Conservation (phyloP, 2,113 vertebrate species). For the Beaufortia kweichowensis region DNA sequence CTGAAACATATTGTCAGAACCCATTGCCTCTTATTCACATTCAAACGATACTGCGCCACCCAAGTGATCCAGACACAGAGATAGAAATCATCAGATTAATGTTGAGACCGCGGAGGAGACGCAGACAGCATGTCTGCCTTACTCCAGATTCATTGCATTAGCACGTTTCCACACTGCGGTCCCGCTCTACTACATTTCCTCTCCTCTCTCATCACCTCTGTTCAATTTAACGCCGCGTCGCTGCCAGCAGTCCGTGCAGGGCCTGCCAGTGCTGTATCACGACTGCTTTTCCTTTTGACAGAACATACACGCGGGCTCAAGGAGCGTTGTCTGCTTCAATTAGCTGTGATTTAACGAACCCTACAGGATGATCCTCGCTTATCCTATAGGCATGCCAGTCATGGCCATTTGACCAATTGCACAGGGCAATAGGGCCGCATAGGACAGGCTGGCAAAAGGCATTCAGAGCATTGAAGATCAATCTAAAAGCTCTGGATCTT, state of each 20-base stretch:
- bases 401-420: conserved; percentile 8
- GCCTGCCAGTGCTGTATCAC: conserved; percentile 18
- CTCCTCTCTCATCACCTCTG: conserved; percentile 34
- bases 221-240: conserved; percentile 35
- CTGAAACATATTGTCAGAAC: conserved; percentile 29
- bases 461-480: conserved; percentile 22
- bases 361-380: neutral
- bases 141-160: conserved; percentile 42
- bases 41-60: conserved; percentile 6
- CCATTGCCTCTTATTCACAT: conserved; percentile 27
- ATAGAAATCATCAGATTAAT: conserved; percentile 38
- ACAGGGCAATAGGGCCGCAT: neutral
- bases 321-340: conserved; percentile 5
- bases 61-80: conserved; percentile 17
- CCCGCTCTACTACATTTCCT: conserved; percentile 32
- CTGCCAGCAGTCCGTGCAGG: neutral
- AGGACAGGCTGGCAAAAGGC: conserved; percentile 1
- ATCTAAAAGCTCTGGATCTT: conserved; percentile 4
- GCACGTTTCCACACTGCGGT: conserved; percentile 20
- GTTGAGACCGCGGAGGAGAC: conserved; percentile 13
- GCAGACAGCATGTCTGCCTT: conserved; percentile 32
- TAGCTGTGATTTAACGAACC: conserved; percentile 31
- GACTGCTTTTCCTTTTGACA: conserved; percentile 37
- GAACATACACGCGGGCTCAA: neutral
- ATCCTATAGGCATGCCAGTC: conserved; percentile 7